Evolutionary conservation across 2,113 vertebrate species (phyloP).

Genomic region (Alligator mississippiensis): DNA sequence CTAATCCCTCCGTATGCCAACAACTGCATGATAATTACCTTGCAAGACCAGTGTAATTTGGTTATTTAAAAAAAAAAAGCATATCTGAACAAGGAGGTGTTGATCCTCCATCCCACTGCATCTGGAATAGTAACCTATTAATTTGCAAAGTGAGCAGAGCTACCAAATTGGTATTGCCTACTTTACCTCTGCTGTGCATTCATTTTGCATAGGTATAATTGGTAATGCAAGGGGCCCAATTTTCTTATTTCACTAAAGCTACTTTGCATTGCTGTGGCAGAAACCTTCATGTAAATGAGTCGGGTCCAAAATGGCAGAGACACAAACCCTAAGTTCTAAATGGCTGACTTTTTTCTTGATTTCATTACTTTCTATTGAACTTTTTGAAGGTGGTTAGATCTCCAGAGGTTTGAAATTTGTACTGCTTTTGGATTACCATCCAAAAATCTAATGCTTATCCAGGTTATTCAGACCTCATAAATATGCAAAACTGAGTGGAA

Average conservation of each 20-base stretch:
- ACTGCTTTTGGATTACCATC: not conserved
- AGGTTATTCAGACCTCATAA: slow-evolving; percentile 18
- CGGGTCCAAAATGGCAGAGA: not conserved
- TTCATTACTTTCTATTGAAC: not conserved
- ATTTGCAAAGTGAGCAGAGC: not conserved
- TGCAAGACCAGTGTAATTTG: not conserved
- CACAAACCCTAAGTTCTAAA: slow-evolving; percentile 1
- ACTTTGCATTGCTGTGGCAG: not conserved
- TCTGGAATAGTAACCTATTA: not conserved
- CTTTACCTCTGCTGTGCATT: slow-evolving; percentile 6
- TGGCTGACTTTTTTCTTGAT: not conserved
- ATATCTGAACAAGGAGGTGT: not conserved
- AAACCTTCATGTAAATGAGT: not conserved
- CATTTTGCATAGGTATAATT: not conserved
- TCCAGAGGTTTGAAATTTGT: not conserved
- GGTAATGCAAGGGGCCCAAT: not conserved
- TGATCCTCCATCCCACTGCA: not conserved
- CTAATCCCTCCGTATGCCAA: not conserved
- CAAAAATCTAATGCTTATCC: not conserved
- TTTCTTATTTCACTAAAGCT: slow-evolving; percentile 9
- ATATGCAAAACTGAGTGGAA: not conserved
- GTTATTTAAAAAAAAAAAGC: not conserved
- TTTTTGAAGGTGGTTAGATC: not conserved
- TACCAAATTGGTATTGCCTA: not conserved
- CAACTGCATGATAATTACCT: not conserved